Base-by-base conservation (phyloP, 2,888 invertebrate genomes). In the Listrodromus nycthemerus region DNA sequence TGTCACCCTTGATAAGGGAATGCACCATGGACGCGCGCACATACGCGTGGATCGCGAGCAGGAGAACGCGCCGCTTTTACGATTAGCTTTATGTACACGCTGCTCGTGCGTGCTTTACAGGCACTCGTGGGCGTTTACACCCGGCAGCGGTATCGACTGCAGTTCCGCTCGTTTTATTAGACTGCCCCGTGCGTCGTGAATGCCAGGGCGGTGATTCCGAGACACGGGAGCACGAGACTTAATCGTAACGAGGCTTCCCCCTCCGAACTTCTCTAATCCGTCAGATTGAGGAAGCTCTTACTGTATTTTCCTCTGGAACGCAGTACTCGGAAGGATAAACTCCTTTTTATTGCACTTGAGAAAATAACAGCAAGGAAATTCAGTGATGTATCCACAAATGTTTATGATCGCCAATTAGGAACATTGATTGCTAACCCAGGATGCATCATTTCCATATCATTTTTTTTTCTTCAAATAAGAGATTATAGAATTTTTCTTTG, bases 61-160 rank as follows among this genome's bases (percentile, higher is more conserved):
- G 21, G 13, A 21, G 37, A 52, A 21, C 52, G 52, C 70, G 86
- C 83, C 84, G 86, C 87, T 87, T 89, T 86, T 85, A 86, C 85
- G 86, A 88, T 88, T 87, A 87, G 84, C 78, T 67, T 27, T 74
- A 67, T 61, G 58, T 82, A 81, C 84, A 65, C 80, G 85, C 82
- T 85, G 73, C 82, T 83, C 78, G 67, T 80, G 48, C 19, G 19
- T 58, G 86, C 83, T 86, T 82, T 80, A 88, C 88, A 85, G 82
- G 61, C 80, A 10, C 52, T 80, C 73, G 87, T 89, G 83, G 86
- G 89, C 86, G 89, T 89, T 86, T 86, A 61, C 85, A 85, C 81
- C 80, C 85, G 85, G 82, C 85, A 86, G 84, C 85, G 82, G 82
- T 86, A 85, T 82, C 85, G 30, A 5, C 19, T 61, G 73, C 73